These are phyloP conservation scores for Semicossyphus pulcher DNA, from an alignment of 2,113 vertebrate genomes.

Conservation along the genomic window DNA sequence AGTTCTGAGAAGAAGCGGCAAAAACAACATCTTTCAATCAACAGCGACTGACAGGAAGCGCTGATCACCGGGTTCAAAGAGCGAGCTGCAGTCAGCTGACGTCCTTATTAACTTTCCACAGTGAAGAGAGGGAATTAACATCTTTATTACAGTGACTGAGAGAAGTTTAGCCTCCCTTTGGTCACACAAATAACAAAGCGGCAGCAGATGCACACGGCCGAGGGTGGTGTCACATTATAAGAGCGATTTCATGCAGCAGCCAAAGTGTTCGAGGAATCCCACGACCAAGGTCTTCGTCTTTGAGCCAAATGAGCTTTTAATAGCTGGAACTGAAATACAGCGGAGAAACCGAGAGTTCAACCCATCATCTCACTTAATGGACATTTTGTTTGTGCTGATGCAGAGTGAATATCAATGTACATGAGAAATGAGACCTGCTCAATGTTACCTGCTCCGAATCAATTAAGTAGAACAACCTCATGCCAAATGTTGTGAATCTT, in stretches of 20 bases:
- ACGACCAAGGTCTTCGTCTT: neutral
- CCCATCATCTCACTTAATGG: constrained; percentile 3
- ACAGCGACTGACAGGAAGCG: constrained; percentile 42
- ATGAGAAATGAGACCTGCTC: constrained; percentile 21
- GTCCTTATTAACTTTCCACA: no score
- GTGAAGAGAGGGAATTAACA: constrained; percentile 4
- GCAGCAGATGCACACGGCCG: neutral
- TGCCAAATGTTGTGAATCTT: no score
- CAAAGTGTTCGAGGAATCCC: neutral
- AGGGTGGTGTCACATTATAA: neutral
- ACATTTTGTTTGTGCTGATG: constrained; percentile 18
- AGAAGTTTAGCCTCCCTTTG: neutral
- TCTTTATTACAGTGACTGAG: neutral
- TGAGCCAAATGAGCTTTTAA: constrained; percentile 22
- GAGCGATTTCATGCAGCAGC: neutral
- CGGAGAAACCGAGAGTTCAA: neutral
- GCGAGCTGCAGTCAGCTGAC: neutral
- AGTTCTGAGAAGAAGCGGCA: constrained; percentile 35
- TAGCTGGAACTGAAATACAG: constrained; percentile 6
- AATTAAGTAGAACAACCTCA: constrained; percentile 24
- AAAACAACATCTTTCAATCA: constrained; percentile 56
- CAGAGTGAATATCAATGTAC: constrained; percentile 22
- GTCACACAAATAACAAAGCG: neutral
- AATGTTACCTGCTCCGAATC: constrained; percentile 16
- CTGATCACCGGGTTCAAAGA: constrained; percentile 39